phyloP scores from a whole-genome alignment of 2,888 invertebrate species.

The Drosophila setosimentum region DNA sequence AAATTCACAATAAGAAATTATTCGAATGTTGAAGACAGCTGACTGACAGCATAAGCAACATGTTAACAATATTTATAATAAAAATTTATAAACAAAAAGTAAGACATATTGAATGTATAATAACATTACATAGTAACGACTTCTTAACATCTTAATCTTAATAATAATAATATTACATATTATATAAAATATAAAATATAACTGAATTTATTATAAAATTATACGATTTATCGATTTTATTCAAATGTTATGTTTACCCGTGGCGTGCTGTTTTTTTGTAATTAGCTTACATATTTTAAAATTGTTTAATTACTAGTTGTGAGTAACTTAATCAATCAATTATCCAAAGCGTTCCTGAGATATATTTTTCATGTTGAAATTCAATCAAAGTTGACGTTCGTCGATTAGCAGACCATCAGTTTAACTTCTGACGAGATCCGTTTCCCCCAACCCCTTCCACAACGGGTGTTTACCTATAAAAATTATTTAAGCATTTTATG shows the following conservation, averaged over 20 bases:
- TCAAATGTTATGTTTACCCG: neutral
- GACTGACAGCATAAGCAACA: conserved; percentile 9
- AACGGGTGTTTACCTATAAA: conserved; percentile 65
- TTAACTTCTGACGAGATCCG: conserved; percentile 18
- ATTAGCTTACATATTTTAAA: conserved; percentile 21
- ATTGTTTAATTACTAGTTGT: conserved; percentile 40
- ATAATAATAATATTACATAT: no score
- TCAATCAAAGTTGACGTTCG: conserved; percentile 71
- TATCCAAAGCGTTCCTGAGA: conserved; percentile 23
- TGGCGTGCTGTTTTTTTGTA: neutral
- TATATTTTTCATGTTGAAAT: conserved; percentile 54
- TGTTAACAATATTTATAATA: conserved; percentile 8
- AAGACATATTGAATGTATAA: no score
- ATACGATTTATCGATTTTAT: no score
- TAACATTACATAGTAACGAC: no score
- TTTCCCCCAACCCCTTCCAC: neutral
- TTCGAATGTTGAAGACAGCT: neutral
- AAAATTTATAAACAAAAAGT: neutral
- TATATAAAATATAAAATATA: neutral
- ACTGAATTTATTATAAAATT: neutral
- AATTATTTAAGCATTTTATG: conserved; percentile 81
- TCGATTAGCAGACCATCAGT: conserved; percentile 64
- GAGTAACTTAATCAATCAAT: conserved; percentile 54
- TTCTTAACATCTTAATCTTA: no score
- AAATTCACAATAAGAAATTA: conserved; percentile 45